phyloP scores from a whole-genome alignment of 2,888 invertebrate genomes.

The Nephrotoma flavescens region DNA sequence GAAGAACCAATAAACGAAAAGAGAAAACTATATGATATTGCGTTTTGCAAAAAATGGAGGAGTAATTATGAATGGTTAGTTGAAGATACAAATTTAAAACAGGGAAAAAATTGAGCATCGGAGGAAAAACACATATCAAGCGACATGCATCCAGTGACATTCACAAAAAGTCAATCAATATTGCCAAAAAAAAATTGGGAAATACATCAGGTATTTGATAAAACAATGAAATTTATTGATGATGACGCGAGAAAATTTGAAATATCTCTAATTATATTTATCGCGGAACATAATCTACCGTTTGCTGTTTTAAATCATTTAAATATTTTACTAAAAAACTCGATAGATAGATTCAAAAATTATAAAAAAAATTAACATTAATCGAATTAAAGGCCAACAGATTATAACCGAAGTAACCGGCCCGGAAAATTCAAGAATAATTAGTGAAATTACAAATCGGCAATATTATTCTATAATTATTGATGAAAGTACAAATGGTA shows the following conservation, averaged over 20 bases:
- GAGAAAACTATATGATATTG: neutral
- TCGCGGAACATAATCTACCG: conserved; percentile 8
- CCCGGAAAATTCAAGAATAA: conserved; percentile 7
- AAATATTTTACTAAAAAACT: conserved; percentile 3
- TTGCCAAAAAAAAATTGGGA: neutral
- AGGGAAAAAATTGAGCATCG: neutral
- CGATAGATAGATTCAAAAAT: conserved; percentile 8
- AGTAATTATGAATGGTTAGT: neutral
- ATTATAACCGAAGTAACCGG: conserved; percentile 7
- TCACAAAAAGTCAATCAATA: neutral
- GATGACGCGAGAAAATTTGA: neutral
- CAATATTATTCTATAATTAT: conserved; percentile 10
- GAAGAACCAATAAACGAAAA: neutral
- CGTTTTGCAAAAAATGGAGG: neutral
- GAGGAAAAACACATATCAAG: neutral
- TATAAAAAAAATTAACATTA: conserved; percentile 5
- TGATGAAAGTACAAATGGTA: conserved; percentile 10
- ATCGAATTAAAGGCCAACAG: conserved; percentile 6
- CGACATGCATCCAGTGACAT: neutral
- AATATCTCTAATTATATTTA: neutral
- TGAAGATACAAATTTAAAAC: neutral
- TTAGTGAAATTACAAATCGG: conserved; percentile 4
- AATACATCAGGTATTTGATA: neutral
- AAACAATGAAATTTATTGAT: neutral
- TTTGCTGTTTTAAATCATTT: conserved; percentile 7